These are phyloP conservation scores for Coracias cyanogaster DNA, from an alignment of 2,797 vertebrate genomes.

Conservation along the genomic window DNA sequence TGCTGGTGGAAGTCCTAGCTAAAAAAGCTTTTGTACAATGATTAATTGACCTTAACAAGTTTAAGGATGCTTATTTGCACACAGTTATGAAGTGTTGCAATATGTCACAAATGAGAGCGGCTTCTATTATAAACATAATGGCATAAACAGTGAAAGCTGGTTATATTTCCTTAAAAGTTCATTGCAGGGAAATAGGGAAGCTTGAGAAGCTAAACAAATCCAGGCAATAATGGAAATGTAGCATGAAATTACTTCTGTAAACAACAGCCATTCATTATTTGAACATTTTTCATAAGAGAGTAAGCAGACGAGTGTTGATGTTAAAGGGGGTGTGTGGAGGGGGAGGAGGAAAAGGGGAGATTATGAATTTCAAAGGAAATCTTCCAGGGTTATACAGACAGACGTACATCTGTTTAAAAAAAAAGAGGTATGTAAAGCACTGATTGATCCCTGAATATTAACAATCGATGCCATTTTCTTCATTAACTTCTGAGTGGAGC, in stretches of 20 bases:
- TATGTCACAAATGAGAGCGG: conserved; percentile 82
- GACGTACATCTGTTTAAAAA: conserved; percentile 86
- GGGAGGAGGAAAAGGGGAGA: conserved; percentile 24
- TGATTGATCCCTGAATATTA: conserved; percentile 96
- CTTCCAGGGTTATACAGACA: conserved; percentile 85
- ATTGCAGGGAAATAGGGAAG: conserved; percentile 87
- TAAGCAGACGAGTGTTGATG: conserved; percentile 74
- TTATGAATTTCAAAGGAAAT: conserved; percentile 70
- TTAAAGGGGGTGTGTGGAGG: conserved; percentile 58
- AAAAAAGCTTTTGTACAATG: conserved; percentile 70
- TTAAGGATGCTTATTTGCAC: conserved; percentile 85
- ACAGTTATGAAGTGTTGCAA: conserved; percentile 81
- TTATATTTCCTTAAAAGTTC: conserved; percentile 90
- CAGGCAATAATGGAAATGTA: conserved; percentile 99
- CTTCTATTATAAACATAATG: conserved; percentile 81
- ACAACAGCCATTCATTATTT: conserved; percentile 95
- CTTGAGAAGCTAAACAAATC: conserved; percentile 95
- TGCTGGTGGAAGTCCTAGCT: conserved; percentile 53
- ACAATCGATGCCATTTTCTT: conserved; percentile 91
- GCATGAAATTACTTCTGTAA: conserved; percentile 99
- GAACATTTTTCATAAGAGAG: conserved; percentile 91
- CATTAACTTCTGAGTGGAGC: conserved; percentile 89
- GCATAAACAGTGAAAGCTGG: conserved; percentile 79
- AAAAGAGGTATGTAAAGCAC: conserved; percentile 90
- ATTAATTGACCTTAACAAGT: conserved; percentile 85